Evolutionary conservation across 37 sponge, comb jelly and placozoan genomes (phyloP).

Genomic region (Halichondria panicea): DNA sequence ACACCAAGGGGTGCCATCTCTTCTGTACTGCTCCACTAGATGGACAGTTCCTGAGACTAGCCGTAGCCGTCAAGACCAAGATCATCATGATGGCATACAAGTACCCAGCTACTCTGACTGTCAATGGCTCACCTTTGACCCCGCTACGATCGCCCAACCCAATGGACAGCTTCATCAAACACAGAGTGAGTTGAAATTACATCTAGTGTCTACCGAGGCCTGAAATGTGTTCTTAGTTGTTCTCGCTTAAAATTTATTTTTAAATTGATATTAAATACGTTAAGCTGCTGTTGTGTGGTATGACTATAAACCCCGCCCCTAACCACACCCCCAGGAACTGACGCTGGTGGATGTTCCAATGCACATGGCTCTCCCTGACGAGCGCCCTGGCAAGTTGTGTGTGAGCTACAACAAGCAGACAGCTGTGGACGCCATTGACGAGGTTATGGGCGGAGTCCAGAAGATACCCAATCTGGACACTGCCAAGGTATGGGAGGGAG

Average conservation of each 20-base stretch:
- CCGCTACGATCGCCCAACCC: slow-evolving; percentile 1
- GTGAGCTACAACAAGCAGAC: slow-evolving; percentile 57
- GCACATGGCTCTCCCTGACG: slow-evolving; percentile 61
- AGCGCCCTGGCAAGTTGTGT: slow-evolving; percentile 62
- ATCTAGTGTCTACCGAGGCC: too few relatives aligned
- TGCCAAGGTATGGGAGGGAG: slow-evolving; percentile 50
- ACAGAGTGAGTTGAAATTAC: slow-evolving; percentile 66
- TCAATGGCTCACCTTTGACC: slow-evolving; percentile 27
- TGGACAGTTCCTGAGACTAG: slow-evolving; percentile 52
- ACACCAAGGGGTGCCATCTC: slow-evolving; percentile 61
- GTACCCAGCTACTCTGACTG: slow-evolving; percentile 28
- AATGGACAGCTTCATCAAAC: slow-evolving; percentile 47
- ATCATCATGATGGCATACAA: slow-evolving; percentile 68
- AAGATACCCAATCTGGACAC: slow-evolving; percentile 43
- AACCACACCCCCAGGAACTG: slow-evolving; percentile 35
- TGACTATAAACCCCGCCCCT: neutral
- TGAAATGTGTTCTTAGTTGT: too few relatives aligned
- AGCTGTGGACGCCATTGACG: slow-evolving; percentile 62
- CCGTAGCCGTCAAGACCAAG: slow-evolving; percentile 83
- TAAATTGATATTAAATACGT: neutral
- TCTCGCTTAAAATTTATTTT: neutral
- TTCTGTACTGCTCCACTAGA: slow-evolving; percentile 67
- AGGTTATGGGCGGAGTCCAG: slow-evolving; percentile 43
- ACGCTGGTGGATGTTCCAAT: slow-evolving; percentile 49
- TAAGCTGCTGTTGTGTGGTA: neutral